Evolutionary conservation across 2,797 vertebrate species (phyloP), one percentile per base, ranked within the genome.

Genomic region (Hapalemur alaotrensis): DNA sequence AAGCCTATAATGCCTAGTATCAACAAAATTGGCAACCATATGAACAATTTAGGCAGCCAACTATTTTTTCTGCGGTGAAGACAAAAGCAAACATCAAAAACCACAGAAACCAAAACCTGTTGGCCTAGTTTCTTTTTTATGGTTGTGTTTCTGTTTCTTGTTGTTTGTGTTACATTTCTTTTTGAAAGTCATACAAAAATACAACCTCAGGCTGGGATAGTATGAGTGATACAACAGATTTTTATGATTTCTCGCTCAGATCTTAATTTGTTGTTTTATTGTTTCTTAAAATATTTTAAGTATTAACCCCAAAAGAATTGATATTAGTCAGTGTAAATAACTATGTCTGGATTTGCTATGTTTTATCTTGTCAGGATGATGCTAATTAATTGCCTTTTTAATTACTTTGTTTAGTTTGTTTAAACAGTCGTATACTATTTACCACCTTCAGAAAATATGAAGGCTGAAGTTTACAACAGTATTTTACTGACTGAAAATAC

Each of bases 391-490:
- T 82, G 81, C 12, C 70, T 94, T 91, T 73, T 90, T 83, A 95
- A 97, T 96, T 73, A 80, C 25, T 80, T 48, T 85, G 32, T 91
- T 95, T 52, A 73, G 18, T 81, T 5, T 95, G 48, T 83, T 97
- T 86, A 92, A 81, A 79, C 3, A 92, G 65, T 46, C 70, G 5
- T 87, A 65, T 46, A 61, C 69, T 93, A 38, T 94, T 97, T 93
- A 96, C 67, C 35, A 93, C 75, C 38, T 38, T 96, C 54, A 69
- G 8, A 61, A 91, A 95, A 93, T n/a, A 83, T 38, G 25, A 80
- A 83, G 38, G n/a, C 35, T 93, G 93, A 96, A 91, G 57, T 22
- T 92, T 88, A 32, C 10, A 92, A 46, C 4, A 96, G 20, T 89
- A 80, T 73, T 93, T 59, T 65, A 84, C 14, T 88, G 38, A 86